Evolutionary conservation across 2,113 vertebrate genomes (phyloP).

Genomic region (Passer domesticus): DNA sequence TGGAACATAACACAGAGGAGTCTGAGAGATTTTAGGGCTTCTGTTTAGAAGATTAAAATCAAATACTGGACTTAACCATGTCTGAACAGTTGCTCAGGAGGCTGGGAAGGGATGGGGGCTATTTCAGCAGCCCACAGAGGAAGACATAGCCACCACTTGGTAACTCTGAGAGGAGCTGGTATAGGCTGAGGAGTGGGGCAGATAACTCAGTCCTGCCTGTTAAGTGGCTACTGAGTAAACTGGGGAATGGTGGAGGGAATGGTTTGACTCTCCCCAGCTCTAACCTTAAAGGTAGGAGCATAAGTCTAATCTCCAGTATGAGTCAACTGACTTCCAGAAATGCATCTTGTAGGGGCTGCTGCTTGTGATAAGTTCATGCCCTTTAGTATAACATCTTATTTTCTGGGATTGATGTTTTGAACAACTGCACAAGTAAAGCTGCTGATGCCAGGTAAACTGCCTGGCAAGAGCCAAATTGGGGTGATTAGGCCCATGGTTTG

Average conservation of each 20-base stretch:
- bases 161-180: background rate
- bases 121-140: background rate
- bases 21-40: background rate
- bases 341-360: background rate
- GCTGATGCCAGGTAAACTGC: background rate
- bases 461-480: background rate
- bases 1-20: slow-evolving; percentile 11
- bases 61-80: background rate
- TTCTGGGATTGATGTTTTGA: background rate
- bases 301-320: background rate
- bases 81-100: background rate
- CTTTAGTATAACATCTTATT: background rate
- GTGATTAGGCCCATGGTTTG: background rate
- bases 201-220: background rate
- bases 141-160: background rate
- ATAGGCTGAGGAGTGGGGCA: background rate
- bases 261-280: background rate
- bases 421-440: background rate
- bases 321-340: background rate
- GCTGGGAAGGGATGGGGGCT: background rate
- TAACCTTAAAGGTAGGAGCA: background rate
- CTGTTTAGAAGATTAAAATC: slow-evolving; percentile 30
- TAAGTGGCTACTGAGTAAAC: background rate
- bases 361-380: background rate
- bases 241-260: background rate